Base-by-base conservation (phyloP, 2,113 vertebrate genomes). In the Nothoprocta perdicaria region DNA sequence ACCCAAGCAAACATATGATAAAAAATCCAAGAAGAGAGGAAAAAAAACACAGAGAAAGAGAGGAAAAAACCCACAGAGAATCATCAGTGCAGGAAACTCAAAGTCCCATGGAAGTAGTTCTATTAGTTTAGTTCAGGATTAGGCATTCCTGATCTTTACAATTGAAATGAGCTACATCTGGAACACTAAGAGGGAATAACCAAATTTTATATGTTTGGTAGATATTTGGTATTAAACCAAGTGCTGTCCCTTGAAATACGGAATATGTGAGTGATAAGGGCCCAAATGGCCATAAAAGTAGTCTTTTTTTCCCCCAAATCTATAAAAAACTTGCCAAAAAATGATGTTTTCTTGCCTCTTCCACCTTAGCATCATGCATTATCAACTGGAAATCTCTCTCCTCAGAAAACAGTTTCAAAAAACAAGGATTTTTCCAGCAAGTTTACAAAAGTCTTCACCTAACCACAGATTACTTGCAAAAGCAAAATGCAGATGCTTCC, bases 401-500 rank as follows among this genome's bases (percentile, higher is more conserved):
- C 52, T 27, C 61, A 78, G 76, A 89, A 87, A 80, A 48, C 8
- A 38, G 33, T 89, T 94, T 83, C 48, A 81, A 88, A 85, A 92
- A 60, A 15, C 17, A 57, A 86, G 38, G 8, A 0, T 76, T 84
- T 90, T 84, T 55, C 67, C 78, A 58, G 57, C 84, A 86, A 72
- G 2, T 14, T 71, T 80, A 31, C 6, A 57, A 53, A 61, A n/a
- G 8, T 66, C 69, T 88, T 87, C 57, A 85, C 55, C 14, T 85
- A 80, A 86, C 85, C 88, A 62, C 46, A 86, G 62, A 91, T 53
- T 35, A 61, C 84, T 80, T 88, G 23, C n/a, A 84, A 93, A 80
- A 91, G 89, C 84, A 75, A 93, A 73, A 55, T 93, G 77, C 89
- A 94, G 91, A 96, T 91, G 80, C 83, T 90, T 79, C 85, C 50